A percentile compares a stretch with the other conserved stretches of the same genome.
These are phyloP conservation scores for Cyprinodon tularosa DNA, from an alignment of 2,113 vertebrate species.

Conservation along the genomic window DNA sequence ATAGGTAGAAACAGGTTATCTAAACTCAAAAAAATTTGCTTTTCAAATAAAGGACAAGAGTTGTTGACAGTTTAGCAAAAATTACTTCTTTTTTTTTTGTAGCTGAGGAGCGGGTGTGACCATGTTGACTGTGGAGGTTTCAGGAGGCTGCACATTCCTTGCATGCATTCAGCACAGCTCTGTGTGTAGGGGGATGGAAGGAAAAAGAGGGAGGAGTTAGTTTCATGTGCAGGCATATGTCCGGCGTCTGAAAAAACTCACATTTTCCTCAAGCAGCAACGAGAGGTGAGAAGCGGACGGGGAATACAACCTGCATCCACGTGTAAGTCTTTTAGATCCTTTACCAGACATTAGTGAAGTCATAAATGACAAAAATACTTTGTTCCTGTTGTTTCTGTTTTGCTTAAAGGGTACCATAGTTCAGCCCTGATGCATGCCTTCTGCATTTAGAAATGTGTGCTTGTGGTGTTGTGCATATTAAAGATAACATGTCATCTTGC, in stretches of 20 bases:
- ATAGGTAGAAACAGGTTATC: neutral
- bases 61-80: neutral
- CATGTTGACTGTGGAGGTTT: constrained; percentile 3
- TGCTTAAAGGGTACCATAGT: neutral
- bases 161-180: constrained; percentile 28
- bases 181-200: constrained; percentile 12
- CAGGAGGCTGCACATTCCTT: constrained; percentile 37
- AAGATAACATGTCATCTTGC: neutral
- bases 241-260: constrained; percentile 8
- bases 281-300: constrained; percentile 40
- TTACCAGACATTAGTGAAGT: neutral
- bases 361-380: neutral
- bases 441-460: neutral
- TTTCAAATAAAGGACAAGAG: neutral
- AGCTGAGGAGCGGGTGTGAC: neutral
- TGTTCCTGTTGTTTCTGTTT: constrained; percentile 3
- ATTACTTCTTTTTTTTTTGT: neutral
- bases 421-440: constrained; percentile 5
- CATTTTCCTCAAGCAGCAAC: constrained; percentile 20
- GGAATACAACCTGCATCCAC: constrained; percentile 3
- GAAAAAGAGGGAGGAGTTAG: constrained; percentile 59
- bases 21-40: neutral
- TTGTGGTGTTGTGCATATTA: neutral
- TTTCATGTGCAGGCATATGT: constrained; percentile 12
- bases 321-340: constrained; percentile 42